A percentile compares a stretch with the other conserved stretches of the same genome.
Conservation (phyloP, 2,888 invertebrate genomes). For the Arenicola marina region DNA sequence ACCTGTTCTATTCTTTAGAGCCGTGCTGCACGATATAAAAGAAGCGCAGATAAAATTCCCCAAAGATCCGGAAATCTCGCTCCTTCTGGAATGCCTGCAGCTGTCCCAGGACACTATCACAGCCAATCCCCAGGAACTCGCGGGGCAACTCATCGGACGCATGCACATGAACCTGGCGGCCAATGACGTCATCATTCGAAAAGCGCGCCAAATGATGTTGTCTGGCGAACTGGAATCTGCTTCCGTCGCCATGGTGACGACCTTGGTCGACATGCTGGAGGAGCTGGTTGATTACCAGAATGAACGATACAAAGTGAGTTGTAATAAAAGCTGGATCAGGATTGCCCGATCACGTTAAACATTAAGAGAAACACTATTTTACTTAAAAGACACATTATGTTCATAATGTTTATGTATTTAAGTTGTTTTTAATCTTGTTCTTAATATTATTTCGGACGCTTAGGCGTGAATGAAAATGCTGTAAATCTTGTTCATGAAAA, state of each 20-base stretch:
- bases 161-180: slow-evolving; percentile 20
- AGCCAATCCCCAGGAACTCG: slow-evolving; percentile 29
- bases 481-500: too few relatives aligned
- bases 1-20: too few relatives aligned
- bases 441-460: too few relatives aligned
- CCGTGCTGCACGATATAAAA: slow-evolving; percentile 38
- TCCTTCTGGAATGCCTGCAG: slow-evolving; percentile 38
- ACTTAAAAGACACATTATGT: too few relatives aligned
- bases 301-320: background rate
- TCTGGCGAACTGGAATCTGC: slow-evolving; percentile 6
- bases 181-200: slow-evolving; percentile 9
- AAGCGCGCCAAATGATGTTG: slow-evolving; percentile 17
- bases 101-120: slow-evolving; percentile 41
- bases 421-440: too few relatives aligned
- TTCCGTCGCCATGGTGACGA: slow-evolving; percentile 9
- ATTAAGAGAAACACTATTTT: too few relatives aligned
- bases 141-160: slow-evolving; percentile 31
- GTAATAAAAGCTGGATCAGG: too few relatives aligned
- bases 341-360: too few relatives aligned
- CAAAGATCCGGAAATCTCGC: slow-evolving; percentile 33
- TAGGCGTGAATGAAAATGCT: too few relatives aligned
- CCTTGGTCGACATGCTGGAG: slow-evolving; percentile 20
- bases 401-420: too few relatives aligned
- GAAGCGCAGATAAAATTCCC: slow-evolving; percentile 32
- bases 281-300: slow-evolving; percentile 8